Evolutionary conservation across 2,888 invertebrate genomes (phyloP), one percentile per base, ranked within the genome.

Genomic region (Cryptosula pallasiana): DNA sequence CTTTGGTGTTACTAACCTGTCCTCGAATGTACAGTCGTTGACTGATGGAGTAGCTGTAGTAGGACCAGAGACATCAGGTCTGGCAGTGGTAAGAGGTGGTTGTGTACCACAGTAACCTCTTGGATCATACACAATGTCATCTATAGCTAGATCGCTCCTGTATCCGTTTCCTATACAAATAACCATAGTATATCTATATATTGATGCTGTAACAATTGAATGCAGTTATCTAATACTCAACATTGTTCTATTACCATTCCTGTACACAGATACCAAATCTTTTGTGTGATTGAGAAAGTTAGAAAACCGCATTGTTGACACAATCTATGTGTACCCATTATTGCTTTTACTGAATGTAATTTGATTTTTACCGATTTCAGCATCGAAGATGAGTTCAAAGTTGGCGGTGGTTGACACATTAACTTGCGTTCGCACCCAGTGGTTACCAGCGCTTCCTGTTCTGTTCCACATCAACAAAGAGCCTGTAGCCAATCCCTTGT

Each of bases 81-180:
- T 27, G n/a, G 63, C 13, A 2, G 63, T 63, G 9, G 63, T 63
- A 5, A 32, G 25, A 3, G 13, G 5, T 25, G 27, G 2, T 16
- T 63, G 63, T 2, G 63, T 63, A n/a, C 63, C 70, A 23, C 70
- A 70, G 32, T n/a, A 32, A 5, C 70, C 70, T 9, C 35, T 23
- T 3, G 77, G 73, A 13, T 79, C 78, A 74, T 82, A 76, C n/a
- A 80, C 79, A 16, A 83, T 76, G 74, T 84, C 83, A 75, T 84
- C 83, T 72, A 84, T 78, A 32, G 81, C 81, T 35, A 83, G 81
- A 74, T 82, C 81, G 27, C 82, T 80, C 20, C 74, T 72, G 73
- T 73, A 76, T 32, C 76, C 77, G 5, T 72, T 71, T 13, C 81
- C 82, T 73, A 78, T 13, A 63, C 9, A 32, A 5, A 45, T 45